phyloP scores from a whole-genome alignment of 2,888 invertebrate species.

The Hymenopus coronatus region DNA sequence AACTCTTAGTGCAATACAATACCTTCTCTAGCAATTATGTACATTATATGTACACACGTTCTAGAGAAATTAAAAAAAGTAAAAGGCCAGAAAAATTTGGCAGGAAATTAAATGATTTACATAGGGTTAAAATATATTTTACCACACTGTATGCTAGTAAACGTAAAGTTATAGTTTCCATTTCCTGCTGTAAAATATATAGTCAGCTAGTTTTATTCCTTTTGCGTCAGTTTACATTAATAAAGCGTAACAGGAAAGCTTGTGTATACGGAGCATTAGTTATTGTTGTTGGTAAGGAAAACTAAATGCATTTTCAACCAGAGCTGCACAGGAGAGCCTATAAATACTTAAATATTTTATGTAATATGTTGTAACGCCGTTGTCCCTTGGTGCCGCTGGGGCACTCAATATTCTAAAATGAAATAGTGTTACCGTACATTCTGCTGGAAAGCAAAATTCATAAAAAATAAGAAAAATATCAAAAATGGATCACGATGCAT shows the following conservation, averaged over 20 bases:
- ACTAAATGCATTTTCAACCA: background rate
- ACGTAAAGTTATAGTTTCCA: too few relatives aligned
- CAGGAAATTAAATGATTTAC: too few relatives aligned
- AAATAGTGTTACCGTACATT: background rate
- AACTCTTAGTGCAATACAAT: too few relatives aligned
- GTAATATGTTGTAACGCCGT: background rate
- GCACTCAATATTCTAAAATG: background rate
- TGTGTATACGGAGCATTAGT: background rate
- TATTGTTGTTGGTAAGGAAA: background rate
- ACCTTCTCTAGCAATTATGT: too few relatives aligned
- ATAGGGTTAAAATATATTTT: too few relatives aligned
- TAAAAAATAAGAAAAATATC: background rate
- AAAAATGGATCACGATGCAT: background rate
- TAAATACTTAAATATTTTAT: background rate
- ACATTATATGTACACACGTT: too few relatives aligned
- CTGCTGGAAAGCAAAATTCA: background rate
- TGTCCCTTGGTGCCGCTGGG: background rate
- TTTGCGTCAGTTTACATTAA: background rate
- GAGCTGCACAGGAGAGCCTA: background rate
- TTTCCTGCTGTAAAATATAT: too few relatives aligned
- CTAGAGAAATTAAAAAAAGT: too few relatives aligned
- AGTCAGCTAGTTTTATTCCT: background rate
- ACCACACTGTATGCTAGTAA: too few relatives aligned
- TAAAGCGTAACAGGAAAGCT: background rate
- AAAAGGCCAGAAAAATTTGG: accelerated